Evolutionary conservation across 1,140 invertebrate species (phyloP).

Genomic region (Ceratina australensis): DNA sequence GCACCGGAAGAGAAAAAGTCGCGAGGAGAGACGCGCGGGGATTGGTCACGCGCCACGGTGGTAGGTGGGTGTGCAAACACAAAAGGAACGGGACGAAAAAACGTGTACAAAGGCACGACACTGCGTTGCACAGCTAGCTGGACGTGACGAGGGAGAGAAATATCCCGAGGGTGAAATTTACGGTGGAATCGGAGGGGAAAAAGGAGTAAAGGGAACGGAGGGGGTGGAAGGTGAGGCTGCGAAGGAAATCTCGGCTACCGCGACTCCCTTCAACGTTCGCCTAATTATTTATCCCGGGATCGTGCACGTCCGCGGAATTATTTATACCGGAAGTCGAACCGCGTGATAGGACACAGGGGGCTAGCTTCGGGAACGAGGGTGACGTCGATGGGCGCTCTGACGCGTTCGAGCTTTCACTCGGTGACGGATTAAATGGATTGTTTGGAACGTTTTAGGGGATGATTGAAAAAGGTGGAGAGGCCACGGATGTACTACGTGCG

Average conservation of each 20-base stretch:
- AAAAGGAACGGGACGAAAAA: slow-evolving; percentile 39
- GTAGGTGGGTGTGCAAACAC: slow-evolving; percentile 29
- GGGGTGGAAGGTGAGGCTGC: slow-evolving; percentile 5
- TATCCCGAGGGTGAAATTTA: slow-evolving; percentile 22
- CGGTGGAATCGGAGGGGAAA: neutral
- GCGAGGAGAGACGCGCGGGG: neutral
- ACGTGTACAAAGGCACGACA: slow-evolving; percentile 51
- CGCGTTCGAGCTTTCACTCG: slow-evolving; percentile 8
- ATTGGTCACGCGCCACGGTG: slow-evolving; percentile 6
- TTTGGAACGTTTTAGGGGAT: neutral
- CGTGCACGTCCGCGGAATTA: slow-evolving; percentile 31
- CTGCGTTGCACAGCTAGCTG: slow-evolving; percentile 61
- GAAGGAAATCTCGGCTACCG: slow-evolving; percentile 45
- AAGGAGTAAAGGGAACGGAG: neutral
- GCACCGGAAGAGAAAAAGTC: slow-evolving; percentile 37
- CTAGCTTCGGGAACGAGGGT: neutral
- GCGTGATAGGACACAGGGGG: neutral
- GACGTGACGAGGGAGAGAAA: slow-evolving; percentile 57
- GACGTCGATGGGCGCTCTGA: slow-evolving; percentile 19
- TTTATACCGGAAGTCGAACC: slow-evolving; percentile 24
- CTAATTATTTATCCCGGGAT: slow-evolving; percentile 53
- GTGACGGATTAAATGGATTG: slow-evolving; percentile 7
- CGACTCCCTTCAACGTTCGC: slow-evolving; percentile 34
- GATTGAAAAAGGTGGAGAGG: neutral
- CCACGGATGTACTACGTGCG: neutral